Conservation (phyloP, 2,888 invertebrate genomes). For the Caenorhabditis japonica region DNA sequence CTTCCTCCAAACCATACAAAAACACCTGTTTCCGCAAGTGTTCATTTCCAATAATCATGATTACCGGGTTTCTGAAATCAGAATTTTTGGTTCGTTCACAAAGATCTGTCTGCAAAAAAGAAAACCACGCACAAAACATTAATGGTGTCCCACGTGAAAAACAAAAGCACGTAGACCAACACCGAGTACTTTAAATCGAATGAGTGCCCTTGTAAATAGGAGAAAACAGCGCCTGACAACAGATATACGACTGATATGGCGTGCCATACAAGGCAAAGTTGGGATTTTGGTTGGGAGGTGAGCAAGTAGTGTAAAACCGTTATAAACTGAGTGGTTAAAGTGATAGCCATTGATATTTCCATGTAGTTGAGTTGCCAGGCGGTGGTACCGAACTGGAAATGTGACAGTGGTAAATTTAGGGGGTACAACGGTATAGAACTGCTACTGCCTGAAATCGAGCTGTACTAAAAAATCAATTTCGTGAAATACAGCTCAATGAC, state of each 20-base stretch:
- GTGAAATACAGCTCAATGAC: no score
- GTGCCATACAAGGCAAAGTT: constrained; percentile 1
- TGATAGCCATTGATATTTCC: constrained; percentile 27
- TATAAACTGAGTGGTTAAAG: constrained; percentile 2
- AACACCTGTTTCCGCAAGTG: constrained; percentile 18
- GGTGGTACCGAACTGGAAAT: constrained; percentile 31
- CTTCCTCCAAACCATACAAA: neutral
- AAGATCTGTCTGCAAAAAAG: no score
- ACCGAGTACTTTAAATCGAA: constrained; percentile 15
- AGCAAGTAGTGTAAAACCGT: neutral
- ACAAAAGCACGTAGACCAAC: constrained; percentile 16
- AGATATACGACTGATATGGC: constrained; percentile 18
- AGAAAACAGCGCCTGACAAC: constrained; percentile 3
- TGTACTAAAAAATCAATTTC: no score
- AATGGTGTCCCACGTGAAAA: constrained; percentile 28
- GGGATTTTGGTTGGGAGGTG: neutral
- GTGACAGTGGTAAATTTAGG: neutral
- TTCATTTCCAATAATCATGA: constrained; percentile 8
- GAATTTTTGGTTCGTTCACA: no score
- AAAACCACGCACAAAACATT: constrained; percentile 31
- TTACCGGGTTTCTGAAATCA: constrained; percentile 21
- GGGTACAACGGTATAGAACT: no score
- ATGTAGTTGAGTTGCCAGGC: constrained; percentile 36
- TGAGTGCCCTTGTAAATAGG: constrained; percentile 12
- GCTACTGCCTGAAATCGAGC: no score